Percentiles rank a stretch among this genome's conserved stretches.
phyloP scores from a whole-genome alignment of 2,113 vertebrate species.

The Seriola aureovittata region DNA sequence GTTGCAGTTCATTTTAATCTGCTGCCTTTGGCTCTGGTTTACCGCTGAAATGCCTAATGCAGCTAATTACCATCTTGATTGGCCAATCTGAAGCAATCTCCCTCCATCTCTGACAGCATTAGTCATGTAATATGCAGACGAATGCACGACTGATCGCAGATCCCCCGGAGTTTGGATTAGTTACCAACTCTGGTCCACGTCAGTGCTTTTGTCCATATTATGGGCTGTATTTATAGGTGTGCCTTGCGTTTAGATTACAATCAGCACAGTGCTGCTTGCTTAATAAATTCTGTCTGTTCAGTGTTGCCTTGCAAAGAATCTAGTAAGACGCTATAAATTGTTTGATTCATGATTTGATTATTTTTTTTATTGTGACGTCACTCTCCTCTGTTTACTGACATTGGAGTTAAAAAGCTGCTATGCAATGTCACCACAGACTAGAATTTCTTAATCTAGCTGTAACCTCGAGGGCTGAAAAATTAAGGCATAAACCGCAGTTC shows the following conservation, averaged over 20 bases:
- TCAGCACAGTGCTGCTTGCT: neutral
- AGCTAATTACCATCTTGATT: constrained; percentile 69
- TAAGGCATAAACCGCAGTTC: too few species aligned
- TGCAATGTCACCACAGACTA: constrained; percentile 1
- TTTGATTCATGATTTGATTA: neutral
- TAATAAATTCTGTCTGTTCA: too few species aligned
- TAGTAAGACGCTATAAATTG: neutral
- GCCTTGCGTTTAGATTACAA: neutral
- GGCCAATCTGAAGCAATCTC: constrained; percentile 57
- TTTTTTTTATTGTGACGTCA: neutral
- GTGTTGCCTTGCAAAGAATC: neutral
- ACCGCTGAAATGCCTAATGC: constrained; percentile 48
- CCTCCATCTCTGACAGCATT: constrained; percentile 55
- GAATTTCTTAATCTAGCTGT: neutral
- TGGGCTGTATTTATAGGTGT: neutral
- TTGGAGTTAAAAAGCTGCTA: neutral
- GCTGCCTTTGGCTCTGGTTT: constrained; percentile 39
- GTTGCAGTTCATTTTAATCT: constrained; percentile 33
- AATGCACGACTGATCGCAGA: constrained; percentile 37
- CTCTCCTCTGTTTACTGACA: constrained; percentile 7
- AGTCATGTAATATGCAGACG: constrained; percentile 61
- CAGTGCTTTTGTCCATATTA: constrained; percentile 17
- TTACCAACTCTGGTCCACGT: constrained; percentile 18
- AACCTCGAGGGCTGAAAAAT: too few species aligned
- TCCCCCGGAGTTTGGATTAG: constrained; percentile 47